A percentile compares a stretch with the other conserved stretches of the same genome.
Conservation (phyloP, 2,797 vertebrate species). For the Falco peregrinus region DNA sequence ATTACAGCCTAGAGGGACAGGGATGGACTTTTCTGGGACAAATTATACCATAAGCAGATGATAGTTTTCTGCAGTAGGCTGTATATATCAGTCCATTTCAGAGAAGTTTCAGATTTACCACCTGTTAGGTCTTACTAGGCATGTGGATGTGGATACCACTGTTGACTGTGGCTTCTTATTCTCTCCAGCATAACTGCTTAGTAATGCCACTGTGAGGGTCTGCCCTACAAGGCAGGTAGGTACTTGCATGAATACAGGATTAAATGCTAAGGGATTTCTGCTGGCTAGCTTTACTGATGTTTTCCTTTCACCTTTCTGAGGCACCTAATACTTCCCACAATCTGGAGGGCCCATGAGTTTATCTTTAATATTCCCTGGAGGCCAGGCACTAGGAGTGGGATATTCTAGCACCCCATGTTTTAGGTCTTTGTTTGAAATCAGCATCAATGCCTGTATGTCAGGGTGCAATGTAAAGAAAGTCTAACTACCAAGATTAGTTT, state of each 20-base stretch:
- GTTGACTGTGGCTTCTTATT: neutral
- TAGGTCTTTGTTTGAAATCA: neutral
- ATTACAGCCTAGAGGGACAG: neutral
- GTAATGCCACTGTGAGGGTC: neutral
- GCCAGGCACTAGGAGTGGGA: neutral
- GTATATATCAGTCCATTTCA: neutral
- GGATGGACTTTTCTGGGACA: neutral
- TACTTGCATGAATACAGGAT: neutral
- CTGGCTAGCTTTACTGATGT: neutral
- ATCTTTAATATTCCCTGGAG: neutral
- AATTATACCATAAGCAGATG: neutral
- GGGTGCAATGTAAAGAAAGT: neutral
- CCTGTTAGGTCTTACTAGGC: neutral
- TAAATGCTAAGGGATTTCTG: neutral
- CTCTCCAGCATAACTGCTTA: neutral
- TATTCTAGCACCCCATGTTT: neutral
- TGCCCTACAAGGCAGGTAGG: rapidly evolving
- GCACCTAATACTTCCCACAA: neutral
- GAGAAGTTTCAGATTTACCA: neutral
- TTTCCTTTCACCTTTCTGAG: neutral
- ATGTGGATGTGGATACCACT: neutral
- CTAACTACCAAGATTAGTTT: neutral
- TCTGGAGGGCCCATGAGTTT: neutral
- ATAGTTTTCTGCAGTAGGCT: neutral
- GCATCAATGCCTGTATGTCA: neutral